Percentiles rank a stretch among this genome's conserved stretches.
Evolutionary conservation across 2,797 vertebrate species (phyloP).

Genomic region (Propithecus deckenii): DNA sequence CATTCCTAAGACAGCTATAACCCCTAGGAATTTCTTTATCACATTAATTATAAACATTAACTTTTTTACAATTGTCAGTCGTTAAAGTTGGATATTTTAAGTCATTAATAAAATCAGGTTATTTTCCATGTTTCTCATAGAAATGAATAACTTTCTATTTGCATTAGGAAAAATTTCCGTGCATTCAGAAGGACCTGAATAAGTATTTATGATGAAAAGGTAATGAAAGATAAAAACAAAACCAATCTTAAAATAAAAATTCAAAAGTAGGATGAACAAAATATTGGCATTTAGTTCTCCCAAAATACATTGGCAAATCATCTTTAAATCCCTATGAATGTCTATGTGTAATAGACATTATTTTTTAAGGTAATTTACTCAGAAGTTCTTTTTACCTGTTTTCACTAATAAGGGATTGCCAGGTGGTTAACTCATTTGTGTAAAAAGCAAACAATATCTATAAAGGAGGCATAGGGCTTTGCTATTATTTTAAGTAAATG

Average conservation of each 20-base stretch:
- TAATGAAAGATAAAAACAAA: not conserved
- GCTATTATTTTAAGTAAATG: not conserved
- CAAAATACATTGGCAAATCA: not conserved
- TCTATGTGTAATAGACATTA: not conserved
- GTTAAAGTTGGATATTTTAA: not conserved
- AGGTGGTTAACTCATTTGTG: not conserved
- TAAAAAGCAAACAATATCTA: not conserved
- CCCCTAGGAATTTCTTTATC: not conserved
- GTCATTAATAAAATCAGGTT: not conserved
- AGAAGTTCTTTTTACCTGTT: not conserved
- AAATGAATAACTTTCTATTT: not conserved
- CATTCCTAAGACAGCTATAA: not conserved
- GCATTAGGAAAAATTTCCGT: not conserved
- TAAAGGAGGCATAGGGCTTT: not conserved
- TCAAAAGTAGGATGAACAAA: conserved; percentile 23
- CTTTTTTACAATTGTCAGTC: not conserved
- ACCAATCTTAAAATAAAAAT: not conserved
- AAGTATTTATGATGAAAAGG: not conserved
- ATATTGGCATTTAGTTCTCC: not conserved
- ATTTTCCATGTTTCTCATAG: not conserved
- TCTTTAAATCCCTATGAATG: not conserved
- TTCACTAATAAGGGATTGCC: not conserved
- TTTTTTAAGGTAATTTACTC: not conserved
- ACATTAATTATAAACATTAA: not conserved
- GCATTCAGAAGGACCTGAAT: not conserved